These are phyloP conservation scores for Sinopyrophorus schimmeli DNA, from an alignment of 2,888 invertebrate species.

Conservation along the genomic window DNA sequence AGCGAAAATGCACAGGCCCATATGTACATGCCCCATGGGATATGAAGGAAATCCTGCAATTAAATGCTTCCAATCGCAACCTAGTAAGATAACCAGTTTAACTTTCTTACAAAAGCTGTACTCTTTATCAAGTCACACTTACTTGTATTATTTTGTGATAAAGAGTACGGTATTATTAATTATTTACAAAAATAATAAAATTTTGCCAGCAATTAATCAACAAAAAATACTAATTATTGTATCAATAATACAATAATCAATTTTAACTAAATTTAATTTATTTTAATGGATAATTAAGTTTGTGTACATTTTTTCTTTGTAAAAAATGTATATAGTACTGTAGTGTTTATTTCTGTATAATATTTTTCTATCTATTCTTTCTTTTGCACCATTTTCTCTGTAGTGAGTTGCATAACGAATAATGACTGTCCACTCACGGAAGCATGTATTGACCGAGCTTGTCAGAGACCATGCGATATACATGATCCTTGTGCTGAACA, in stretches of 20 bases:
- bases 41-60: conserved; percentile 81
- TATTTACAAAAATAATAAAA: background rate
- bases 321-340: conserved; percentile 35
- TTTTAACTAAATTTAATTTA: conserved; percentile 7
- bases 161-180: too few relatives aligned
- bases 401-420: conserved; percentile 85
- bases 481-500: conserved; percentile 82
- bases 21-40: conserved; percentile 79
- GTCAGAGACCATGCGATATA: conserved; percentile 84
- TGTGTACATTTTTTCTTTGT: conserved; percentile 25
- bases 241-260: conserved; percentile 10
- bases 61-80: conserved; percentile 74
- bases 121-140: too few relatives aligned
- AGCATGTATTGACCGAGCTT: conserved; percentile 82
- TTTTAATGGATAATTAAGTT: conserved; percentile 3
- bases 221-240: conserved; percentile 14
- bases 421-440: conserved; percentile 84
- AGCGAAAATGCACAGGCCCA: conserved; percentile 80
- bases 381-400: conserved; percentile 52
- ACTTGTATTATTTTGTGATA: too few relatives aligned
- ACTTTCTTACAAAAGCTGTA: conserved; percentile 7
- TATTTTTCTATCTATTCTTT: conserved; percentile 31
- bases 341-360: conserved; percentile 37
- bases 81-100: conserved; percentile 66
- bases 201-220: background rate